These are phyloP conservation scores for Stenopsyche tienmushanensis DNA, from an alignment of 1,140 invertebrate species.

Conservation along the genomic window DNA sequence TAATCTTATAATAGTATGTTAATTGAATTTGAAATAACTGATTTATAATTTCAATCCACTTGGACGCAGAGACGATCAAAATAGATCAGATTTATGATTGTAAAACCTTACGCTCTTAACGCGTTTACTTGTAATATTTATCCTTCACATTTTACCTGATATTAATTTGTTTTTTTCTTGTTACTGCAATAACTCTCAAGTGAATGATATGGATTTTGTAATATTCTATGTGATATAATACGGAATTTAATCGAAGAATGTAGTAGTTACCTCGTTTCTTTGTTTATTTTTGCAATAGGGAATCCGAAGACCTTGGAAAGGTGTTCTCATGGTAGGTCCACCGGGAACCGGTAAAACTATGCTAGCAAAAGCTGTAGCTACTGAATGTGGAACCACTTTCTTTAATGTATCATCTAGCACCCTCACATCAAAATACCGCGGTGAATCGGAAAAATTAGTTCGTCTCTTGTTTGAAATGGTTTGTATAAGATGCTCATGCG, in stretches of 20 bases:
- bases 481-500: conserved; percentile 39
- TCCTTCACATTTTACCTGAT: no score
- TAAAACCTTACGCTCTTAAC: no score
- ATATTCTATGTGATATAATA: not conserved
- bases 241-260: not conserved
- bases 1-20: no score
- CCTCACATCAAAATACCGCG: conserved; percentile 96
- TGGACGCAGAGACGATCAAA: no score
- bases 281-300: conserved; percentile 69
- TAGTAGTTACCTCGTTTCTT: no score
- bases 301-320: conserved; percentile 79
- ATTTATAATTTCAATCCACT: no score
- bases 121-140: no score
- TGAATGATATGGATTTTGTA: not conserved
- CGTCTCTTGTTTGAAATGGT: conserved; percentile 98
- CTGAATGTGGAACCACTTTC: conserved; percentile 98
- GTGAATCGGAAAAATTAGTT: conserved; percentile 98
- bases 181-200: not conserved
- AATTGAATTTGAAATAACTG: no score
- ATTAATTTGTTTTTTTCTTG: not conserved
- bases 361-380: conserved; percentile 98
- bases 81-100: no score
- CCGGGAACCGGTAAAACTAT: conserved; percentile 99
- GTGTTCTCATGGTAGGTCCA: conserved; percentile 96
- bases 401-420: conserved; percentile 98